Percentiles rank a stretch among this genome's conserved stretches.
Conservation (phyloP, 2,797 vertebrate genomes). For the Anguilla megastoma region DNA sequence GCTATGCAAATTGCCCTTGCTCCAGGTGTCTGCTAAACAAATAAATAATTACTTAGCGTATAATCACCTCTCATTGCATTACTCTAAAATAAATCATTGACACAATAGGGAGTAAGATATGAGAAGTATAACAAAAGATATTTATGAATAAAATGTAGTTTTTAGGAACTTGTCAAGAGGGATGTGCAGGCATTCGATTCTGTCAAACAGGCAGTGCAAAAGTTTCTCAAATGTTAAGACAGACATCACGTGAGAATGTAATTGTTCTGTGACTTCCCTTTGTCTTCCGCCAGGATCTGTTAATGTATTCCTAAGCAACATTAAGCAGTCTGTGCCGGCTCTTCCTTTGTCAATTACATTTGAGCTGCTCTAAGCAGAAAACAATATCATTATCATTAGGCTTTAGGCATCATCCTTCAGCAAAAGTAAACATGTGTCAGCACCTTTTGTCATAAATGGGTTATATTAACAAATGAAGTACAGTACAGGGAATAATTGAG, state of each 20-base stretch:
- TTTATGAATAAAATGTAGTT: background rate
- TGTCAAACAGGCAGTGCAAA: background rate
- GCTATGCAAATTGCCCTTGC: background rate
- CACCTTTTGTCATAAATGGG: conserved; percentile 36
- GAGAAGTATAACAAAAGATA: background rate
- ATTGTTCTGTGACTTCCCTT: background rate
- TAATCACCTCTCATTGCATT: background rate
- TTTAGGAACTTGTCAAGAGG: background rate
- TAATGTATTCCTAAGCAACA: conserved; percentile 32
- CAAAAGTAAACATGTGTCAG: conserved; percentile 39
- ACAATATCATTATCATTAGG: conserved; percentile 34
- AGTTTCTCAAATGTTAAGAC: background rate
- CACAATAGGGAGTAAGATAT: background rate
- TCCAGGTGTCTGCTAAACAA: background rate
- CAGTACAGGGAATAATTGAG: conserved; percentile 31
- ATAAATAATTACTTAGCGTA: background rate
- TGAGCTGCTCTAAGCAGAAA: conserved; percentile 43
- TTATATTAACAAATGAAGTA: conserved; percentile 39
- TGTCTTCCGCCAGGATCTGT: conserved; percentile 17
- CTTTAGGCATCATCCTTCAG: conserved; percentile 30
- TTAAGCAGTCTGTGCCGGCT: conserved; percentile 28
- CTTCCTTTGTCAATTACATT: conserved; percentile 40
- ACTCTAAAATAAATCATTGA: background rate
- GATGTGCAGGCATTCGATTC: background rate
- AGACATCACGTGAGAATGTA: background rate